Evolutionary conservation across 2,888 invertebrate genomes (phyloP), one percentile per base, ranked within the genome.

Genomic region (Leptopilina syphax): DNA sequence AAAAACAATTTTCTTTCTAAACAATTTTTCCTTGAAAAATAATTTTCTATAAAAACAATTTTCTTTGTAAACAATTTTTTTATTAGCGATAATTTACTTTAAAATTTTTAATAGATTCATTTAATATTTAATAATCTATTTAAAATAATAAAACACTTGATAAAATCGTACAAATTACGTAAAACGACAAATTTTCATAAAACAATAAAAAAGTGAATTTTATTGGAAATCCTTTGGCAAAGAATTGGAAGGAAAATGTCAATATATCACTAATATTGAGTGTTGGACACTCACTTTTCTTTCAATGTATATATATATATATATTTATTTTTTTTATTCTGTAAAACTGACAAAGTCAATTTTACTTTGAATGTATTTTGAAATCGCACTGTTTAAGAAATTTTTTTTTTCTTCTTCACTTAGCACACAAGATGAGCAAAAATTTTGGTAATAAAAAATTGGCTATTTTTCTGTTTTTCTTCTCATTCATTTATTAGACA

Each of bases 401-500:
- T 60, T 50, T 2, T 47, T 24, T 18, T 41, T 67, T n/a, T 18
- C 10, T 67, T n/a, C 41, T 54, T 9, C 70, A 70, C 34, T 63
- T 63, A 24, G 27, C 50, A 70, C 70, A 70, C 70, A 54, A 54
- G 12, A 70, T 70, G 54, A 70, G 70, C 70, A 70, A 54, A 44
- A 50, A 50, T 50, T 70, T 70, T 27, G 34, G 27, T 70, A 27
- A 27, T 70, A 70, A 70, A 44, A 70, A 70, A 54, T 70, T 9
- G 12, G 54, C 13, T 9, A 54, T 54, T 70, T 50, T 13, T 12
- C 34, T 63, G 24, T 44, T n/a, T 6, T 44, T 50, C n/a, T 7
- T 44, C 8, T 44, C 8, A 34, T 27, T 54, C 13, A 50, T 70
- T 18, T 54, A 24, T 34, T 54, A 54, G 13, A 70, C 54, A 27